Evolutionary conservation across 2,797 vertebrate species (phyloP).

Genomic region (Cephalopachus bancanus): DNA sequence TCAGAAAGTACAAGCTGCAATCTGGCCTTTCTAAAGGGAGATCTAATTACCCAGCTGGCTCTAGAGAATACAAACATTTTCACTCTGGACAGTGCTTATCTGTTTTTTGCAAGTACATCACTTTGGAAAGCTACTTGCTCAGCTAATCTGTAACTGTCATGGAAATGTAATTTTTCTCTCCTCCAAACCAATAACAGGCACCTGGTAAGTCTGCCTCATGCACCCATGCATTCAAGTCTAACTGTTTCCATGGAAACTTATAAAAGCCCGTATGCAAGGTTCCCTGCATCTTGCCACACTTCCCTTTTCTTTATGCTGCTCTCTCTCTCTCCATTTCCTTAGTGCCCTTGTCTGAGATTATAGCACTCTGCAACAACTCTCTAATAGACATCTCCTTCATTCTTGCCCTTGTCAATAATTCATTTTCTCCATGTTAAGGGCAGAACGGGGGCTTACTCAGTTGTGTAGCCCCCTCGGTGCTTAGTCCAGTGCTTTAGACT

Average conservation of each 20-base stretch:
- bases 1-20: conserved; percentile 80
- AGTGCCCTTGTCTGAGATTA: not conserved
- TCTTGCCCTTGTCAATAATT: not conserved
- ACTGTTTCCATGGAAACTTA: conserved; percentile 89
- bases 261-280: conserved; percentile 82
- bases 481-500: not conserved
- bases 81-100: conserved; percentile 82
- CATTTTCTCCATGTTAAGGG: not conserved
- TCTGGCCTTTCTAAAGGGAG: conserved; percentile 79
- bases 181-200: conserved; percentile 83
- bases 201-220: conserved; percentile 85
- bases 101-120: conserved; percentile 86
- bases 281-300: conserved; percentile 79
- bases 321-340: not conserved
- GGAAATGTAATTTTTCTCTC: conserved; percentile 87
- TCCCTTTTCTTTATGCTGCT: not conserved
- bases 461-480: not conserved
- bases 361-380: not conserved
- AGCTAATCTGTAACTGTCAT: conserved; percentile 89
- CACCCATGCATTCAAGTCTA: conserved; percentile 85
- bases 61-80: conserved; percentile 84
- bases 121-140: conserved; percentile 86
- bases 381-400: not conserved
- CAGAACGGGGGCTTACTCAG: not conserved
- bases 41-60: conserved; percentile 80